Evolutionary conservation across 2,113 vertebrate species (phyloP), one percentile per base, ranked within the genome.

Genomic region (Galeopterus variegatus): DNA sequence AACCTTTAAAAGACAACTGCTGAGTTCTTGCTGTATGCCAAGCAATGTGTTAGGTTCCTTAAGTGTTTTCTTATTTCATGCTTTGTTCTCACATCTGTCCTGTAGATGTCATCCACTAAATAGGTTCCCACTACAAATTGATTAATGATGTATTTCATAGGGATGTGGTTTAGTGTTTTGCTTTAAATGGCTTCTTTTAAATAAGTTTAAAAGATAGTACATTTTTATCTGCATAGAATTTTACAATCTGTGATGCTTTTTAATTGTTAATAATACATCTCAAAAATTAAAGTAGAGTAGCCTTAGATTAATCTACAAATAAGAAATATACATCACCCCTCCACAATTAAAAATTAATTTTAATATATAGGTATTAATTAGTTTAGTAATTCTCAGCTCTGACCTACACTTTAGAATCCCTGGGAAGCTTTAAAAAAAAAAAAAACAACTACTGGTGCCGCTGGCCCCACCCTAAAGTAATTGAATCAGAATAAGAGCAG

Each of bases 81-180:
- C 50, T 87, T 85, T 88, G 23, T 80, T 95, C 72, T 60, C 48
- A n/a, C 8, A 28, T 48, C 33, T 73, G 0, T 92, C 15, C 54
- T 18, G 6, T 60, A 48, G 65, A 60, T 56, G 14, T 73, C 15
- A 79, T 84, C 48, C 67, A 28, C 23, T 60, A 21, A 72, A 65
- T 26, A 65, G 31, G 41, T 81, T 87, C 33, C 26, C 26, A 48
- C 3, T 21, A 62, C 15, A 62, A 41, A 56, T 24, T 77, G 60
- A 90, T 90, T 31, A 58, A 60, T 52, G 23, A 18, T 92, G 8
- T 67, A 28, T 65, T 23, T 69, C n/a, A 18, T 54, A 72, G 36
- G 54, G 77, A 48, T 93, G 31, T 72, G 56, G 65, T 60, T 91
- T 73, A 90, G 41, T 82, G 28, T 75, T 96, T 91, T 88, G 14